Evolutionary conservation across 2,888 invertebrate genomes (phyloP).

Genomic region (Plusia festucae): DNA sequence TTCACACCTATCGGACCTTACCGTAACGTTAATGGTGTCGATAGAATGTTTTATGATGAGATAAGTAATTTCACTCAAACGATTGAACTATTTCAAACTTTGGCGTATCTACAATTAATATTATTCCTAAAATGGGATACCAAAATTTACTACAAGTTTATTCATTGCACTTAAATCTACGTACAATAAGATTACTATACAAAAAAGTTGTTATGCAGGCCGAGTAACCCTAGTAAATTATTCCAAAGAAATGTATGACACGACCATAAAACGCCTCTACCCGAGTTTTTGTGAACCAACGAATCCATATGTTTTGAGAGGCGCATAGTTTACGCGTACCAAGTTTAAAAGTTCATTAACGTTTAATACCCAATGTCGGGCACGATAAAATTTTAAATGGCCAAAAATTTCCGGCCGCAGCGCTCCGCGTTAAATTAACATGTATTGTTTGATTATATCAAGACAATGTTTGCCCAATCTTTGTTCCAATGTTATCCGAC

Average conservation of each 20-base stretch:
- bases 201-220: conserved; percentile 22
- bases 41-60: conserved; percentile 10
- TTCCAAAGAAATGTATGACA: conserved; percentile 38
- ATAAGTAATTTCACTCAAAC: conserved; percentile 10
- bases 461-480: conserved; percentile 51
- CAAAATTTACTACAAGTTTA: not conserved
- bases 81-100: not conserved
- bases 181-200: conserved; percentile 3
- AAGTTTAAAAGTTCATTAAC: conserved; percentile 73
- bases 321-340: conserved; percentile 51
- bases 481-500: conserved; percentile 51
- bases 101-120: not conserved
- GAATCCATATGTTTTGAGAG: conserved; percentile 57
- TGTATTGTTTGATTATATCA: conserved; percentile 51
- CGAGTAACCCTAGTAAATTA: conserved; percentile 42
- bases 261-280: conserved; percentile 42
- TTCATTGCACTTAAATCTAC: not conserved
- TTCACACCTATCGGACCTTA: conserved; percentile 43
- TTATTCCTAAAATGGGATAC: not conserved
- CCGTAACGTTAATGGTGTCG: conserved; percentile 43
- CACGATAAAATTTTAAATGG: conserved; percentile 53
- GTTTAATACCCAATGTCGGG: conserved; percentile 68
- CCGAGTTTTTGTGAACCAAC: conserved; percentile 56
- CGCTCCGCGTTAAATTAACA: conserved; percentile 42
- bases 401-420: conserved; percentile 60